Evolutionary conservation across 1,140 invertebrate genomes (phyloP), one percentile per base, ranked within the genome.

Genomic region (Melitaea cinxia): DNA sequence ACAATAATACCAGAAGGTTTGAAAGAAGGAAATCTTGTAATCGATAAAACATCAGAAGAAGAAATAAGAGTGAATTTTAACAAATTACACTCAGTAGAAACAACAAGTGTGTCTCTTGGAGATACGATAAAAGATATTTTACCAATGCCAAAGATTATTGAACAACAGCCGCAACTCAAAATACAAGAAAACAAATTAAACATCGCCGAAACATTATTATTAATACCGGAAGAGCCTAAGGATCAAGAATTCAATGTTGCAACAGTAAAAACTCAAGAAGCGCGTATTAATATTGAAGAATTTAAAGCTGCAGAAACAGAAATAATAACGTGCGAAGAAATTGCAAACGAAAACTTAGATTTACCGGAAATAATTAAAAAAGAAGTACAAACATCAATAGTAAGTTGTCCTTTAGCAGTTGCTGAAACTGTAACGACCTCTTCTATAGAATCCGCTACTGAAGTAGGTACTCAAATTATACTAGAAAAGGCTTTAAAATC

Each of bases 251-350:
- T 71, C 47, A 39, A 60, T 7, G 17, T 55, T 42, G 10, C 33
- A n/a, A 39, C 59, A 28, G 26, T 24, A 24, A 15, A 12, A 23
- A 33, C 23, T 19, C 47, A 37, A n/a, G 14, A 35, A 55, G 63
- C 55, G 9, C 42, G 45, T 0, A 52, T 65, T 7, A 33, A 53
- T 23, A 24, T 65, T 35, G 5, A 57, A 50, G 63, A 65, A 45
- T 39, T 58, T 17, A 65, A 59, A 59, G 63, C 37, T 28, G 35
- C 63, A 19, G 55, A 65, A 59, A 49, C 26, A 3, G 53, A 15
- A 19, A 12, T 65, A 12, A 39, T 65, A 17, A n/a, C 17, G 12
- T 17, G 24, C 17, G 50, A 53, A 17, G 59, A 53, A 17, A 49
- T 26, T 12, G 14, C 6, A 17, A 28, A 37, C 23, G 49, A 53